Evolutionary conservation across 1,140 invertebrate genomes (phyloP), one percentile per base, ranked within the genome.

Genomic region (Drosophila subpulchrella): DNA sequence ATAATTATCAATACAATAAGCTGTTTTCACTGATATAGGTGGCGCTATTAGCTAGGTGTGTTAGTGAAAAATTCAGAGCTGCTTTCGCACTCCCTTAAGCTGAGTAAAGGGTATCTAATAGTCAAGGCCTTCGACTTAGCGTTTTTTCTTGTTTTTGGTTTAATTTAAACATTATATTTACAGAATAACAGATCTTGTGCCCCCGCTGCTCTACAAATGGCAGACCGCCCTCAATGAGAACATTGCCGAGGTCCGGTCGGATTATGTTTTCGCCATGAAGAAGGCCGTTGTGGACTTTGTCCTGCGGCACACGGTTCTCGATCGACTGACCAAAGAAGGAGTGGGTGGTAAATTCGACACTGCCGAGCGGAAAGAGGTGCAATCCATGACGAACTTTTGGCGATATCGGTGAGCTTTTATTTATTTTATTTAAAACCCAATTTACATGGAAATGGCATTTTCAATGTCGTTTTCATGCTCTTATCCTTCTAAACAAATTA

Each of bases 221-320:
- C 89, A 94, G 57, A 90, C 93, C 0, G 94, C 94, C 6, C 86
- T 96, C 1, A 91, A 93, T 1, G 91, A 92, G 34, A 94, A 94
- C 50, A 94, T 96, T 12, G 88, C 94, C 61, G 95, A 96, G 86
- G 94, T 95, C 79, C 93, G 95, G 80, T 95, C 96, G 71, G 96
- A 97, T 80, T 98, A 97, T 92, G 94, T 96, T 76, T 94, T 96
- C 75, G 96, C 95, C 76, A 96, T 98, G 63, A 98, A 98, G 90
- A 98, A 97, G 92, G 96, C 97, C 0, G 95, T 97, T 5, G 95
- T 97, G 3, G 97, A 98, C 93, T 98, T 97, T 92, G 97, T 98
- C 3, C 92, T 98, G 3, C 95, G 95, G 85, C 96, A 98, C 93
- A 95, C 96, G 12, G 74, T 72, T 5, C 58, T 89, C 20, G 78